Percentiles rank a stretch among this genome's conserved stretches.
Conservation (phyloP, 2,797 vertebrate species). For the Helicolenus hilgendorfi region DNA sequence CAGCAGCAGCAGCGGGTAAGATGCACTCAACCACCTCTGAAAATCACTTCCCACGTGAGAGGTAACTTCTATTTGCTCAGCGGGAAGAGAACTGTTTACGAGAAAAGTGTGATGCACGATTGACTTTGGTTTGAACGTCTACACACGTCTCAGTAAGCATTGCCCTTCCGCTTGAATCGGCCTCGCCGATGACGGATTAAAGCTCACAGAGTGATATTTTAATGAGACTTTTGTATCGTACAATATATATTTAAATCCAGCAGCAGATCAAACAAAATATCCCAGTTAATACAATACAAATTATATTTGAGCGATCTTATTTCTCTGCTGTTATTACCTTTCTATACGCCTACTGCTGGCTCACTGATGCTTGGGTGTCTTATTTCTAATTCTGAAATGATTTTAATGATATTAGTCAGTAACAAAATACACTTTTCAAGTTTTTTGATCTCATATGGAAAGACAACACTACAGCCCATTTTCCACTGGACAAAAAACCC, state of each 20-base stretch:
- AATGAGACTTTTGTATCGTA: not conserved
- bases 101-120: conserved; percentile 16
- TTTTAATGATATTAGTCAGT: not conserved
- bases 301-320: not conserved
- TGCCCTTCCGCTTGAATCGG: conserved; percentile 6
- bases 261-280: not conserved
- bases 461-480: not conserved
- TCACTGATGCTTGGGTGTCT: not conserved
- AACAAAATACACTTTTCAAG: not conserved
- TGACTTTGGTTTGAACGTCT: conserved; percentile 26
- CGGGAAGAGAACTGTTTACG: conserved; percentile 7
- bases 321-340: not conserved
- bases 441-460: not conserved
- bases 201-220: not conserved
- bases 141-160: conserved; percentile 1
- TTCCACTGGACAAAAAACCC: not conserved
- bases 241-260: conserved; percentile 6
- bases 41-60: conserved; percentile 27
- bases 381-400: not conserved
- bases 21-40: conserved; percentile 23
- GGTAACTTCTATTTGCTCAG: conserved; percentile 24
- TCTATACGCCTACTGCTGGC: not conserved
- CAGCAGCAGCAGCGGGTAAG: not conserved
- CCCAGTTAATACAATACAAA: not conserved
- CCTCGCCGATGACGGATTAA: conserved; percentile 4